These are phyloP conservation scores for Julus scanicus DNA, from an alignment of 2,888 invertebrate species.

Conservation along the genomic window DNA sequence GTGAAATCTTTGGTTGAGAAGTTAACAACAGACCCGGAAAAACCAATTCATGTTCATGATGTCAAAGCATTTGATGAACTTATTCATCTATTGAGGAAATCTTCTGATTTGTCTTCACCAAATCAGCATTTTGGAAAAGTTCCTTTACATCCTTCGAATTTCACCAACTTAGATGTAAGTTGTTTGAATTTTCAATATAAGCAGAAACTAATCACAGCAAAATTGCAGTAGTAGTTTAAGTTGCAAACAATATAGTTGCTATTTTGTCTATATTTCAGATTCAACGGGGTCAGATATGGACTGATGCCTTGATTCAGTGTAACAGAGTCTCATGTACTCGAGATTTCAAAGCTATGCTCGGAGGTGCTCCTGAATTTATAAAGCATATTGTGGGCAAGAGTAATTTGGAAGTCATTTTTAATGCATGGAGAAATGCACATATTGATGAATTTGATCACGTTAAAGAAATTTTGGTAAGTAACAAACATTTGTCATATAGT, in stretches of 20 bases:
- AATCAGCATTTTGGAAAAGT: neutral
- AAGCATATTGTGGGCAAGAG: constrained; percentile 3
- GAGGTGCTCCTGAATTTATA: neutral
- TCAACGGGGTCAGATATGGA: constrained; percentile 25
- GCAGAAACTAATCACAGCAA: too few species aligned
- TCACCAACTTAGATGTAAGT: neutral
- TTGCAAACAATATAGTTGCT: too few species aligned
- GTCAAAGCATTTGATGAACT: neutral
- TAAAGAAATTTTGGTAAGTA: constrained; percentile 34
- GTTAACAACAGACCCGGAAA: neutral
- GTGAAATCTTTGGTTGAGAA: neutral
- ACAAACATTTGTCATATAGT: neutral
- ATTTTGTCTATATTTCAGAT: neutral
- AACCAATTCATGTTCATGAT: neutral
- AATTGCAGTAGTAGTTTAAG: too few species aligned
- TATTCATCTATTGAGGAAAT: neutral
- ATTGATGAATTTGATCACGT: neutral
- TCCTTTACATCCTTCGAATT: neutral
- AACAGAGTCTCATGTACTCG: neutral
- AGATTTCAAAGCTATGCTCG: neutral
- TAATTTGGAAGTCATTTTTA: constrained; percentile 13
- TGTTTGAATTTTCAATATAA: neutral
- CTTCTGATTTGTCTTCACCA: neutral
- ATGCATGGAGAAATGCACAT: neutral
- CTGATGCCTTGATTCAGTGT: constrained; percentile 49